These are phyloP conservation scores for Prionailurus bengalensis DNA, from an alignment of 2,113 vertebrate genomes.

Conservation along the genomic window DNA sequence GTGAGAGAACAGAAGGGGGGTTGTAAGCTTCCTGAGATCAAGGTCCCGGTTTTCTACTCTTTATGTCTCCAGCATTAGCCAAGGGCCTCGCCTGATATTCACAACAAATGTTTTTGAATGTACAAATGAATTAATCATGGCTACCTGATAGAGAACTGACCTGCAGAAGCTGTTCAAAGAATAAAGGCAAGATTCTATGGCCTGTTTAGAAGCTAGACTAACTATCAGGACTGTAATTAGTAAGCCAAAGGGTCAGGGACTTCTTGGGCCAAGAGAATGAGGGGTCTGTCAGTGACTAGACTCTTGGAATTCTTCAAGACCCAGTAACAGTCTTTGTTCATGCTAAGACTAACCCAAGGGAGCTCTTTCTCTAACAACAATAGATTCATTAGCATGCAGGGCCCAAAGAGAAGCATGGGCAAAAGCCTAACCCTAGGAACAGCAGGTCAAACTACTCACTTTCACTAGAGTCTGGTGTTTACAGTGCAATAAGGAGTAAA, in stretches of 20 bases:
- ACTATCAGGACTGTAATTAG: not conserved
- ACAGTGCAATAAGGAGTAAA: not conserved
- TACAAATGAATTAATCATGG: not conserved
- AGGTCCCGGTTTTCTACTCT: not conserved
- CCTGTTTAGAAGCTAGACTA: not conserved
- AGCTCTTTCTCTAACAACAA: not conserved
- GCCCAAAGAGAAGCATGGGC: not conserved
- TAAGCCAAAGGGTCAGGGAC: not conserved
- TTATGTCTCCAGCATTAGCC: not conserved
- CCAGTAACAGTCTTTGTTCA: not conserved
- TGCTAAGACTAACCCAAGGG: not conserved
- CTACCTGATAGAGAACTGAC: not conserved
- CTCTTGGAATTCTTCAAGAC: constrained; percentile 25
- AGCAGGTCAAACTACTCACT: not conserved
- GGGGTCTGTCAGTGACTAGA: not conserved
- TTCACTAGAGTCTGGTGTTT: not conserved
- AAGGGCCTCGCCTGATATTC: not conserved
- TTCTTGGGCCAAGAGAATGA: not conserved
- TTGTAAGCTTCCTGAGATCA: not conserved
- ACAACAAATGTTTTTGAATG: not conserved
- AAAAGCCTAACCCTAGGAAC: not conserved
- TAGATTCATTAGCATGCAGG: not conserved
- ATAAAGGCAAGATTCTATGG: not conserved
- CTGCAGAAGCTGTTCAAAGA: constrained; percentile 9
- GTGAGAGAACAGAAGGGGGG: not conserved